Evolutionary conservation across 1,140 invertebrate genomes (phyloP), one percentile per base, ranked within the genome.

Genomic region (Leptinotarsa texana): DNA sequence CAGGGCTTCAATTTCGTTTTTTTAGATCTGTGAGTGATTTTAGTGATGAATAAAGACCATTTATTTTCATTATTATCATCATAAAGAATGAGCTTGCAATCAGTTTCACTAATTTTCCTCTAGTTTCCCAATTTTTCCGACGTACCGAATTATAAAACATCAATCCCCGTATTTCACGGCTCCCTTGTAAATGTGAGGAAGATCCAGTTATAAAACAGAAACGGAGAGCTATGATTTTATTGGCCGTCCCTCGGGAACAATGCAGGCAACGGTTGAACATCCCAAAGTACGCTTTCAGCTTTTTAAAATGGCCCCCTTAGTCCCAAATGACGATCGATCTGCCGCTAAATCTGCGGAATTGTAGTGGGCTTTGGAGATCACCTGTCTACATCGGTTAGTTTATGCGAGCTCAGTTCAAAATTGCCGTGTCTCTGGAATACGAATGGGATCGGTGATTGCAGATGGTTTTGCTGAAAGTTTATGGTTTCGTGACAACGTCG

Each of bases 211-310:
- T 57, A 57, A 57, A 57, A 57, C 51, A 78, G 63, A 24, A 49
- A 73, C 65, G 74, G 48, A 78, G 73, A 77, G 75, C 71, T 74
- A 77, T 83, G 82, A 83, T 83, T 83, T 83, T 83, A 83, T 83
- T 82, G 82, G 76, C 66, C 63, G 73, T 81, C 82, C 79, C 75
- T 15, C 2, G 82, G 77, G 81, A 42, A 75, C 78, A 76, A 78
- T 83, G 74, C 63, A 74, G 74, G 73, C 73, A 77, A 75, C 81
- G 75, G 80, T 81, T 82, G 74, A 82, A 77, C 75, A 74, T 71
- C 74, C 72, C 81, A 83, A 83, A 83, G 82, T 83, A 83, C 81
- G 82, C 82, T 83, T 83, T 83, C 82, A 83, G 82, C 82, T 83
- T 83, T 83, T 83, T 83, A 83, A 83, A 83, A 82, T 79, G 80